Conservation (phyloP, 2,113 vertebrate genomes). For the Panthera leo region DNA sequence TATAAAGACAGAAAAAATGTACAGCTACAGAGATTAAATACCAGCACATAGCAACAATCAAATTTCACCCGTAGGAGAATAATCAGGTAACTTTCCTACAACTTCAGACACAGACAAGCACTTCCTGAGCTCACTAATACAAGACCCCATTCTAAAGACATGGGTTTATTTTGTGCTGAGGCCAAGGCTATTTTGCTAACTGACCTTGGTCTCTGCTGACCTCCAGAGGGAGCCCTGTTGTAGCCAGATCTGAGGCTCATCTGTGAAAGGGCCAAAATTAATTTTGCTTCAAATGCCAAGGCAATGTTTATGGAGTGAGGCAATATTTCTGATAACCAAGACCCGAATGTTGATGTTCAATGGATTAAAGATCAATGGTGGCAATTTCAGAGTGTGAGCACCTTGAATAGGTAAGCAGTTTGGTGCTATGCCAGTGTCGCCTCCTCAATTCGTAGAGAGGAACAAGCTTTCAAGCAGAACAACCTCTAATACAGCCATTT, state of each 20-base stretch:
- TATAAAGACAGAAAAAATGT: not conserved
- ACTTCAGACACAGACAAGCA: not conserved
- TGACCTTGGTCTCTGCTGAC: not conserved
- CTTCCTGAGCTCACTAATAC: not conserved
- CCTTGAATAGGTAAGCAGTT: not conserved
- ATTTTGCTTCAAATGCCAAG: not conserved
- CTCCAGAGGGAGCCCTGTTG: conserved; percentile 42
- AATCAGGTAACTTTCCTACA: not conserved
- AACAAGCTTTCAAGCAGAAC: not conserved
- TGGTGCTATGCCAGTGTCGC: not conserved
- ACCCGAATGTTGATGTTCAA: not conserved
- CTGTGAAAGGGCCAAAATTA: not conserved
- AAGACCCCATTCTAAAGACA: not conserved
- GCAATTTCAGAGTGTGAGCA: not conserved
- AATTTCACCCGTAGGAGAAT: not conserved
- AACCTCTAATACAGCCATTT: not conserved
- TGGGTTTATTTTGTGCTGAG: not conserved
- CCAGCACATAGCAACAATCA: not conserved
- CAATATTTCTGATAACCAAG: not conserved
- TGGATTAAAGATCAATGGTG: not conserved
- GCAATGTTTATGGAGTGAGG: not conserved
- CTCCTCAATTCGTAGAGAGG: not conserved
- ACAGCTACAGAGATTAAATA: conserved; percentile 8
- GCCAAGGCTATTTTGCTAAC: not conserved
- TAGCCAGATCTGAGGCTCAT: not conserved